Evolutionary conservation across 2,113 vertebrate species (phyloP).

Genomic region (Seriola quinqueradiata): DNA sequence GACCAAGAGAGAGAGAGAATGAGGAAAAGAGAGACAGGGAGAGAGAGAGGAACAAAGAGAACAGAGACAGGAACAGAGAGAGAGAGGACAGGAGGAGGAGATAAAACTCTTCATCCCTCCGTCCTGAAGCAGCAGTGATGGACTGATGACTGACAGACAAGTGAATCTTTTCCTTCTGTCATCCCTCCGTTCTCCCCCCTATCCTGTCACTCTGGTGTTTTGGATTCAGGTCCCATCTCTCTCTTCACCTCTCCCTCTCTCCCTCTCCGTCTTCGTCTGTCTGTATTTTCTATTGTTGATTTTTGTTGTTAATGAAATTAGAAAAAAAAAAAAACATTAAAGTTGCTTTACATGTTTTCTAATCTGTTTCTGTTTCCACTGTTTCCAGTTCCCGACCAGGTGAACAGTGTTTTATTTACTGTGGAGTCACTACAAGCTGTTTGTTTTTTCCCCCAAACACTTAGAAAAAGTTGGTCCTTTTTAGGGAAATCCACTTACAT

Average conservation of each 20-base stretch:
- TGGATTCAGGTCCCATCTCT: slow-evolving; percentile 12
- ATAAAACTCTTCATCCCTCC: slow-evolving; percentile 14
- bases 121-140: slow-evolving; percentile 29
- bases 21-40: slow-evolving; percentile 63
- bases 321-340: slow-evolving; percentile 58
- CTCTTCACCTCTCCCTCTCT: not conserved
- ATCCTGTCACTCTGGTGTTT: slow-evolving; percentile 14
- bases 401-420: not conserved
- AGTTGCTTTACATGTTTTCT: slow-evolving; percentile 57
- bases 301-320: slow-evolving; percentile 59
- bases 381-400: not conserved
- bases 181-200: slow-evolving; percentile 17
- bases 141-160: slow-evolving; percentile 35
- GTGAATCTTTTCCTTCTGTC: slow-evolving; percentile 29
- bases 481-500: too few species aligned
- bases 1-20: slow-evolving; percentile 51
- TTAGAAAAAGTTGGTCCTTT: too few species aligned
- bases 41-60: slow-evolving; percentile 74
- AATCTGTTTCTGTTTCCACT: slow-evolving; percentile 26
- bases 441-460: too few species aligned
- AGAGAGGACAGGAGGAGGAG: slow-evolving; percentile 65
- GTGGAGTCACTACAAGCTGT: too few species aligned
- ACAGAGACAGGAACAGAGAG: slow-evolving; percentile 74
- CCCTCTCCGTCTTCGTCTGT: not conserved
- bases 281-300: slow-evolving; percentile 51